phyloP scores from a whole-genome alignment of 2,113 vertebrate species.

The Trichomycterus rosablanca region DNA sequence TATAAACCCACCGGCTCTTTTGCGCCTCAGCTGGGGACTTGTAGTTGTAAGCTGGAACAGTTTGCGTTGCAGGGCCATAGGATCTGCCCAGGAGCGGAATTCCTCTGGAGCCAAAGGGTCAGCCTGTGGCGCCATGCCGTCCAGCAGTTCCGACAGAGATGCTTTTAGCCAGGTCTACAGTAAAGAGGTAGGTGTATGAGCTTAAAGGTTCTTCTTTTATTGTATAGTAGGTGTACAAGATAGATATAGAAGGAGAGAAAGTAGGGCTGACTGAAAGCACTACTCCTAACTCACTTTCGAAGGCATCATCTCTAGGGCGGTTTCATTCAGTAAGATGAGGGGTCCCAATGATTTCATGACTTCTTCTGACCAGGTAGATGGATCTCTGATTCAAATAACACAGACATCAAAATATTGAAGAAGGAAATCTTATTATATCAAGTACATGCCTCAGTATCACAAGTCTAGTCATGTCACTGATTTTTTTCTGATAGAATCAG shows the following conservation, averaged over 20 bases:
- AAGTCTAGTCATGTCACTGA: too few relatives aligned
- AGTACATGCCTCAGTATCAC: too few relatives aligned
- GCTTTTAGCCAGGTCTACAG: conserved; percentile 57
- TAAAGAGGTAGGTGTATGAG: not conserved
- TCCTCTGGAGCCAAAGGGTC: conserved; percentile 19
- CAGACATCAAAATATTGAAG: not conserved
- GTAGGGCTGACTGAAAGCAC: not conserved
- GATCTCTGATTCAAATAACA: conserved; percentile 47
- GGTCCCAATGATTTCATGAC: conserved; percentile 51
- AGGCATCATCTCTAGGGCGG: conserved; percentile 43
- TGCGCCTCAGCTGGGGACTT: conserved; percentile 19
- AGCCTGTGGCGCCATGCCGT: not conserved
- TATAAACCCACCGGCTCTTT: conserved; percentile 46
- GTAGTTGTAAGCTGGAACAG: conserved; percentile 49
- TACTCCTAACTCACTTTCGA: conserved; percentile 46
- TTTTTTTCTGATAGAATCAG: too few relatives aligned
- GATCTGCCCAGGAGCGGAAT: conserved; percentile 23
- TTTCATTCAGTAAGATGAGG: conserved; percentile 52
- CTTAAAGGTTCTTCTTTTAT: too few relatives aligned
- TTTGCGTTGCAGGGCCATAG: conserved; percentile 47
- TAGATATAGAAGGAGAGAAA: too few relatives aligned
- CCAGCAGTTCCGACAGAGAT: conserved; percentile 47
- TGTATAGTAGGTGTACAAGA: too few relatives aligned
- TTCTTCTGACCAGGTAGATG: conserved; percentile 55
- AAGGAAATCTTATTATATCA: not conserved